Evolutionary conservation across 2,797 vertebrate species (phyloP).

Genomic region (Alcedo atthis): DNA sequence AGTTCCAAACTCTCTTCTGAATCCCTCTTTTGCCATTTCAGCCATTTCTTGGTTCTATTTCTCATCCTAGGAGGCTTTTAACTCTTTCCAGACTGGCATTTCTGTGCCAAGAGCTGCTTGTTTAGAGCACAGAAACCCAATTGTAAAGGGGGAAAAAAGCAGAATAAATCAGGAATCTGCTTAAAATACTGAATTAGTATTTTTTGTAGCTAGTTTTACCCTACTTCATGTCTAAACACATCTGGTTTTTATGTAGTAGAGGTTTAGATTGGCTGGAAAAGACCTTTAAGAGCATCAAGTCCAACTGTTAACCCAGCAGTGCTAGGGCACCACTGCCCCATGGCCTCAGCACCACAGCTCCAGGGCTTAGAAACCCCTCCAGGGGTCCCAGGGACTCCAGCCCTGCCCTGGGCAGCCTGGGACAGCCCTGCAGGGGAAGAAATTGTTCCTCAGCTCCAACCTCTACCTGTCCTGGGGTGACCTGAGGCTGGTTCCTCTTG

Average conservation of each 20-base stretch:
- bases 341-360: not conserved
- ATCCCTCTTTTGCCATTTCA: not conserved
- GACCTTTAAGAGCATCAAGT: not conserved
- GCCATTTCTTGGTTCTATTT: not conserved
- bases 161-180: not conserved
- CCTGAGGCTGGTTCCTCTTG: too few relatives aligned
- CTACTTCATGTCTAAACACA: not conserved
- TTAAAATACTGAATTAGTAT: not conserved
- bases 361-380: not conserved
- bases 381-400: not conserved
- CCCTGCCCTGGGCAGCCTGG: not conserved
- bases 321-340: not conserved
- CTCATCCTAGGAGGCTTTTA: not conserved
- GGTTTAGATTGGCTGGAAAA: not conserved
- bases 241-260: not conserved
- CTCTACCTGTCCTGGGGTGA: too few relatives aligned
- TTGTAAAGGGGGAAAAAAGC: rapidly evolving
- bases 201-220: not conserved
- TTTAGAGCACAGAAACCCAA: not conserved
- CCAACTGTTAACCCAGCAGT: not conserved
- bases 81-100: not conserved
- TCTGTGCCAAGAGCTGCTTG: not conserved
- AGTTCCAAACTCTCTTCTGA: not conserved
- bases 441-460: too few relatives aligned
- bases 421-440: not conserved